Base-by-base conservation (phyloP, 1,140 invertebrate species). In the Diorhabda carinulata region DNA sequence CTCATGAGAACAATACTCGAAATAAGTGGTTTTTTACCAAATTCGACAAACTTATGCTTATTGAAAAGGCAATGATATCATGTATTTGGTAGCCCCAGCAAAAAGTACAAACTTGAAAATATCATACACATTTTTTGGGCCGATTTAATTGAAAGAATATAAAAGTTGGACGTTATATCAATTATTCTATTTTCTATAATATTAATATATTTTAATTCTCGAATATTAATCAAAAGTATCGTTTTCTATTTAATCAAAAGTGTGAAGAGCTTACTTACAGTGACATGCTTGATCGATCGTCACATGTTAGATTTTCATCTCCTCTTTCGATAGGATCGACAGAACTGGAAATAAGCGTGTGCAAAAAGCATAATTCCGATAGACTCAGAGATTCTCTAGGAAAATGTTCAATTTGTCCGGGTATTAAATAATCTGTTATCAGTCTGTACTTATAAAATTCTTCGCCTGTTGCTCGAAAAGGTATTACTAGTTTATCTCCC, bases 401-500 rank as follows among this genome's bases (percentile, higher is more conserved):
- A 56, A 72, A 84, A 79, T 67, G 85, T 78, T 41, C 81, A 71
- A 61, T 81, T 76, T 71, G 84, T 43, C 83, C 84, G 5, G 87
- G 84, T 64, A 87, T 76, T 64, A 90, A 82, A 66, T 85, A 75
- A 72, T 88, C 84, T 73, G 88, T 83, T 3, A 89, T 76, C 3
- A 90, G 77, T 75, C 84, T 84, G 70, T 86, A 86, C 74, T 84
- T 87, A 57, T 83, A 77, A 68, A 86, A 87, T 77, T 89, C 86
- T 64, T 83, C 82, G 7, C 84, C 84, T n/a, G 83, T 84, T 5
- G 84, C 86, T 77, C 84, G 76, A 74, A 83, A 89, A 44, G 87
- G 87, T 43, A 87, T 80, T 4, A 87, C 69, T 42, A 83, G 81
- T 9, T 85, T 81, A 3, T 80, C 82, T 72, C 60, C 71, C 40